Evolutionary conservation across 2,113 vertebrate genomes (phyloP).

Genomic region (Tychaedon coryphoeus): DNA sequence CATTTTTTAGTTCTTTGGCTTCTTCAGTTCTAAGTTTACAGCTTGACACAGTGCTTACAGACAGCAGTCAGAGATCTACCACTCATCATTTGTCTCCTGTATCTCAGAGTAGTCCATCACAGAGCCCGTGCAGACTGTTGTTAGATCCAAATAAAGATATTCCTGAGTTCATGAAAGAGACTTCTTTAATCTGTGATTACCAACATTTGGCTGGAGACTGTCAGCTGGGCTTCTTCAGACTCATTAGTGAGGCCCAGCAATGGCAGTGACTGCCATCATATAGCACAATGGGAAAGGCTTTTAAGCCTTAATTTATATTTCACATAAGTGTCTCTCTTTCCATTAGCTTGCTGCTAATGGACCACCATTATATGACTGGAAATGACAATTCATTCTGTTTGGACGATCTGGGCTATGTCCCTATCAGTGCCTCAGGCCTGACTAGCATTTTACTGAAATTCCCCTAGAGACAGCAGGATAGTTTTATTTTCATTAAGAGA

Average conservation of each 20-base stretch:
- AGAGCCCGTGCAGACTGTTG: neutral
- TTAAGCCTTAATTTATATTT: neutral
- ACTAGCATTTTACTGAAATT: neutral
- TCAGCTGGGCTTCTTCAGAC: conserved; percentile 65
- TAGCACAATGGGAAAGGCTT: neutral
- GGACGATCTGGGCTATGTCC: neutral
- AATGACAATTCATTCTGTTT: neutral
- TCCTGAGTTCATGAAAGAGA: conserved; percentile 31
- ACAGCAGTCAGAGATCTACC: neutral
- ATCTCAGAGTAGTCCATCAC: neutral
- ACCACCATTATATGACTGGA: neutral
- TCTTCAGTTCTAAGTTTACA: neutral
- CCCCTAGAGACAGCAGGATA: neutral
- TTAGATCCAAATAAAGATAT: conserved; percentile 43
- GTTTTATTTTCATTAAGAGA: neutral
- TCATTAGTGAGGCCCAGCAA: neutral
- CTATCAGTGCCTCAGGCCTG: neutral
- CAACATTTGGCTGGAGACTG: conserved; percentile 48
- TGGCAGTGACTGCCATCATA: neutral
- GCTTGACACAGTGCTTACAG: neutral
- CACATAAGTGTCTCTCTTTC: neutral
- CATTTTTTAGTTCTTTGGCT: neutral
- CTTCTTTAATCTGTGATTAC: conserved; percentile 77
- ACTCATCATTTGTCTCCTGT: neutral
- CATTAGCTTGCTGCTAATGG: neutral